Evolutionary conservation across 2,113 vertebrate species (phyloP), one percentile per base, ranked within the genome.

Genomic region (Rhadina sibilatrix): DNA sequence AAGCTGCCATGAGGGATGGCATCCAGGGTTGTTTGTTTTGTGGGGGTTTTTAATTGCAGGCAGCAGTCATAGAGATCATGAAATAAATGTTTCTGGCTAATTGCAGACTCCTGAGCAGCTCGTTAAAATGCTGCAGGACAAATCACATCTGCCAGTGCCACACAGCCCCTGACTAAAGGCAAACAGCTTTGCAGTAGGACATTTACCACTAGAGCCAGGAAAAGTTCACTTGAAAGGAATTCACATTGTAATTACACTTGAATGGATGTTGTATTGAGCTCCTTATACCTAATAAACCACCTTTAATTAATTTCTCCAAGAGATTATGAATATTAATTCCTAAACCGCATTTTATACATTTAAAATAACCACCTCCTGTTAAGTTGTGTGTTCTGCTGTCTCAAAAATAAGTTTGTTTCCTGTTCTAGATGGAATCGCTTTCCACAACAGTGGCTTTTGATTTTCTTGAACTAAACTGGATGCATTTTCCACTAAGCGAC

Each of bases 181-280:
- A 87, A 91, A 79, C 40, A 85, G 81, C 65, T 91, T 54, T 84
- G 72, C 44, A 89, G 53, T 1, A 53, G 59, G 61, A 83, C 65
- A 42, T 54, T 89, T 35, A 17, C 12, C 57, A 16, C 13, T 5
- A 18, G 35, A 89, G 86, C 60, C 60, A 78, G 2, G 52, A 63
- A 60, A 89, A 78, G 91, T 94, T 91, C 64, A 60, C 77, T 93
- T 14, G 7, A 65, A 89, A 71, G 81, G 83, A 87, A 74, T 85
- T 83, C 70, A 42, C 57, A 35, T 17, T 3, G 3, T 61, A 96
- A 91, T 79, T 74, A 90, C 66, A 61, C 30, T 77, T n/a, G n/a
- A 72, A 85, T 38, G 83, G 77, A 76, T 38, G 63, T 23, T 95
- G 42, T 6, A 71, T 10, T 35, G 46, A 96, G 89, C 78, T 90